A percentile compares a stretch with the other conserved stretches of the same genome.
These are phyloP conservation scores for Nymphalis io DNA, from an alignment of 1,140 invertebrate genomes.

Conservation along the genomic window DNA sequence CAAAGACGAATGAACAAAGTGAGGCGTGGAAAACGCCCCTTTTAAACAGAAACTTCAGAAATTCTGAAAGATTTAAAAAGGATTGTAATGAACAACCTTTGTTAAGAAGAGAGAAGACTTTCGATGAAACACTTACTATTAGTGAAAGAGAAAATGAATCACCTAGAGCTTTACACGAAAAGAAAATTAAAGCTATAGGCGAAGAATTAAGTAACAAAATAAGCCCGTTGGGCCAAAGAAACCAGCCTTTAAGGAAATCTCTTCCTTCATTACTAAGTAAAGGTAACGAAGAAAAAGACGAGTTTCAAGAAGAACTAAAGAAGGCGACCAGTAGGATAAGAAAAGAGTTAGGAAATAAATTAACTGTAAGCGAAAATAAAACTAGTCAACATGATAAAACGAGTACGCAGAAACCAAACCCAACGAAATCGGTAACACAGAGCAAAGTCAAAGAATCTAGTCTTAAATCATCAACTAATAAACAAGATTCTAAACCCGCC, in stretches of 20 bases:
- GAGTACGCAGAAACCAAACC: slow-evolving; percentile 63
- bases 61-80: slow-evolving; percentile 77
- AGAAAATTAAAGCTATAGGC: slow-evolving; percentile 66
- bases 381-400: slow-evolving; percentile 73
- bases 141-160: slow-evolving; percentile 63
- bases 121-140: slow-evolving; percentile 68
- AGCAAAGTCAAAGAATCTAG: slow-evolving; percentile 77
- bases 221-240: slow-evolving; percentile 55
- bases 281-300: slow-evolving; percentile 83
- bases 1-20: slow-evolving; percentile 64
- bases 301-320: slow-evolving; percentile 85
- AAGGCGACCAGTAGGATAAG: slow-evolving; percentile 84
- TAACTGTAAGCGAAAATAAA: slow-evolving; percentile 73
- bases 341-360: slow-evolving; percentile 74
- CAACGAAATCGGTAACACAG: slow-evolving; percentile 64
- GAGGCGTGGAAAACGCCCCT: slow-evolving; percentile 75
- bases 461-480: slow-evolving; percentile 57
- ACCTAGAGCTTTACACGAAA: slow-evolving; percentile 61
- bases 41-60: slow-evolving; percentile 74
- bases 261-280: slow-evolving; percentile 80
- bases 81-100: slow-evolving; percentile 60
- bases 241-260: slow-evolving; percentile 76
- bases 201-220: slow-evolving; percentile 64
- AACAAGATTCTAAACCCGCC: slow-evolving; percentile 58
- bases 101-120: slow-evolving; percentile 78